Percentiles rank a stretch among this genome's conserved stretches.
phyloP scores from a whole-genome alignment of 1,140 invertebrate genomes.

The Tetragonula clypearis region DNA sequence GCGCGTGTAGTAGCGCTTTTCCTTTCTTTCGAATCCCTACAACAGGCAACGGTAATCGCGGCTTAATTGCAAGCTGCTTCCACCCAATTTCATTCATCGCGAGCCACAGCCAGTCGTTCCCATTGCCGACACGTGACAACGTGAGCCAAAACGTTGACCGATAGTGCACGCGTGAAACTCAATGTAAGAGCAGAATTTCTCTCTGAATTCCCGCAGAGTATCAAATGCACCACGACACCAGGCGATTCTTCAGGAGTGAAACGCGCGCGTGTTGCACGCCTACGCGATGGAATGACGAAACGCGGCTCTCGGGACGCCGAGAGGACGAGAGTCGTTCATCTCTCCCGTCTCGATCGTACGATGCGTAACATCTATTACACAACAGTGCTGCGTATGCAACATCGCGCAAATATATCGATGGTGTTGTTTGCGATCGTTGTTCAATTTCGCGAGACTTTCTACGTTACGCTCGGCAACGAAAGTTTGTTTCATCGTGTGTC shows the following conservation, averaged over 20 bases:
- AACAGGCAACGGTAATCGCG: no score
- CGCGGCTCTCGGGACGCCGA: not conserved
- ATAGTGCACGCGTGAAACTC: no score
- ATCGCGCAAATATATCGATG: not conserved
- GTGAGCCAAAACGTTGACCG: no score
- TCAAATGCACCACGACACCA: not conserved
- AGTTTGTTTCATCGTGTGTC: not conserved
- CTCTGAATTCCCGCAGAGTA: no score
- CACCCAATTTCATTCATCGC: no score
- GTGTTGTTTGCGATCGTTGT: constrained; percentile 37
- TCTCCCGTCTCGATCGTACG: not conserved
- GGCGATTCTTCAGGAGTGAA: not conserved
- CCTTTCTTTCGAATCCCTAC: no score
- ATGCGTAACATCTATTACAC: constrained; percentile 38
- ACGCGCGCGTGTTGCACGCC: not conserved
- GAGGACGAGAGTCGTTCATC: constrained; percentile 2
- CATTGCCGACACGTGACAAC: no score
- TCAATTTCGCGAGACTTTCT: constrained; percentile 55
- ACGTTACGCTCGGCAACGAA: constrained; percentile 21
- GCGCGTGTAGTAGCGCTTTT: no score
- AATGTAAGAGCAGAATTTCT: no score
- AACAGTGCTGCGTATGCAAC: constrained; percentile 25
- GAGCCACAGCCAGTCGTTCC: no score
- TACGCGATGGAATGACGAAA: not conserved
- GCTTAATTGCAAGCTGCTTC: no score